Evolutionary conservation across 2,797 vertebrate species (phyloP).

Genomic region (Molossus molossus): DNA sequence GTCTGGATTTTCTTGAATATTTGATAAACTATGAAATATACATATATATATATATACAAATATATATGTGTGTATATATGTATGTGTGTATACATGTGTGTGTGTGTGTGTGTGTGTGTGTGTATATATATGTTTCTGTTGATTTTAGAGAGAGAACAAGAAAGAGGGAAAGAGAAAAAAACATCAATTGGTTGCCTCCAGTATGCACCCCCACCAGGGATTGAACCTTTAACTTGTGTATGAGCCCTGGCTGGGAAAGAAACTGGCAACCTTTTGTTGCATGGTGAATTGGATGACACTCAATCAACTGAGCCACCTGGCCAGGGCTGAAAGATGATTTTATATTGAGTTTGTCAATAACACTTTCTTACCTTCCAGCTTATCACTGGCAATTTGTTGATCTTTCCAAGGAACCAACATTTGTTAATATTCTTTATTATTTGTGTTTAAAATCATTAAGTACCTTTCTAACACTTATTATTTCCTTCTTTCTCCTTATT

Average conservation of each 20-base stretch:
- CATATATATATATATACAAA: no score
- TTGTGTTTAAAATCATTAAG: neutral
- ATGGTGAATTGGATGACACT: neutral
- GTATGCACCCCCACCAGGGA: neutral
- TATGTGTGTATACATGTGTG: no score
- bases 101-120: no score
- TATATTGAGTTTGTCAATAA: neutral
- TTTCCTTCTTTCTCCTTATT: neutral
- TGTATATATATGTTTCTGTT: neutral
- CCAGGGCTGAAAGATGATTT: neutral
- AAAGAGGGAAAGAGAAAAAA: neutral
- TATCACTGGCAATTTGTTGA: neutral
- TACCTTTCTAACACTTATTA: neutral
- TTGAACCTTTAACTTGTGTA: neutral
- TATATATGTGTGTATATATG: no score
- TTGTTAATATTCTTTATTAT: neutral
- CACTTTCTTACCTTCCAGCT: neutral
- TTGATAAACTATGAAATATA: neutral
- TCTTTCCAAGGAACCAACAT: neutral
- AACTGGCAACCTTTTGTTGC: neutral
- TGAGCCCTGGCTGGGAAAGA: neutral
- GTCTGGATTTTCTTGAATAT: neutral
- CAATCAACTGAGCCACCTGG: neutral
- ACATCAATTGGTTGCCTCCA: neutral
- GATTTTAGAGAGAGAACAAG: neutral